phyloP scores from a whole-genome alignment of 2,113 vertebrate genomes.

The Caranx melampygus region DNA sequence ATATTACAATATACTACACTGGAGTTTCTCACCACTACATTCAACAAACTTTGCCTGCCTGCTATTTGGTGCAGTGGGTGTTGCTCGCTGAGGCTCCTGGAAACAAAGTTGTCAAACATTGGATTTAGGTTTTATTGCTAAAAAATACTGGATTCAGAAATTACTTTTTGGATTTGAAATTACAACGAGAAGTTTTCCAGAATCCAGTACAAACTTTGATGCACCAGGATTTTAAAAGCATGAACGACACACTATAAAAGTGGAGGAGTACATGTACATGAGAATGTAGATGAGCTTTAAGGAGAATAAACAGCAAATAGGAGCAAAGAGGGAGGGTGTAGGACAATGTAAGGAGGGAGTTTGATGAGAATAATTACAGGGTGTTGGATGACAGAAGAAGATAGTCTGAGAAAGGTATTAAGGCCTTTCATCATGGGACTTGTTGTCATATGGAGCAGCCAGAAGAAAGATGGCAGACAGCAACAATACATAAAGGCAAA shows the following conservation, averaged over 20 bases:
- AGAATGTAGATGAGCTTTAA: no score
- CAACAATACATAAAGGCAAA: background rate
- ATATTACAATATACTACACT: background rate
- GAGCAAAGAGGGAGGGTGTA: background rate
- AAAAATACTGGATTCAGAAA: no score
- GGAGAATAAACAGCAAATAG: no score
- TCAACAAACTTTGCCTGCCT: no score
- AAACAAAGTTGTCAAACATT: background rate
- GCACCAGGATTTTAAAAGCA: background rate
- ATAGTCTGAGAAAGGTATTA: conserved; percentile 3
- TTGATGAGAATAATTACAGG: background rate
- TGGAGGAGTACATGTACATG: no score
- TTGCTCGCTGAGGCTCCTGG: no score
- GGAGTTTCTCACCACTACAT: background rate
- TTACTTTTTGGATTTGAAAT: background rate
- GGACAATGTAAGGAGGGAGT: background rate
- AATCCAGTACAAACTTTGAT: background rate
- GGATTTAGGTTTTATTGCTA: background rate
- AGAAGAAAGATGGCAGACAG: conserved; percentile 7
- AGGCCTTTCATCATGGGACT: background rate
- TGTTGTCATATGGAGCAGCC: background rate
- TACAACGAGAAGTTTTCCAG: no score
- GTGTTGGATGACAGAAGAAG: background rate
- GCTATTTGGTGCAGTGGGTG: no score
- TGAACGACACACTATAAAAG: no score